Conservation (phyloP, 2,113 vertebrate species). For the Loxodonta africana region DNA sequence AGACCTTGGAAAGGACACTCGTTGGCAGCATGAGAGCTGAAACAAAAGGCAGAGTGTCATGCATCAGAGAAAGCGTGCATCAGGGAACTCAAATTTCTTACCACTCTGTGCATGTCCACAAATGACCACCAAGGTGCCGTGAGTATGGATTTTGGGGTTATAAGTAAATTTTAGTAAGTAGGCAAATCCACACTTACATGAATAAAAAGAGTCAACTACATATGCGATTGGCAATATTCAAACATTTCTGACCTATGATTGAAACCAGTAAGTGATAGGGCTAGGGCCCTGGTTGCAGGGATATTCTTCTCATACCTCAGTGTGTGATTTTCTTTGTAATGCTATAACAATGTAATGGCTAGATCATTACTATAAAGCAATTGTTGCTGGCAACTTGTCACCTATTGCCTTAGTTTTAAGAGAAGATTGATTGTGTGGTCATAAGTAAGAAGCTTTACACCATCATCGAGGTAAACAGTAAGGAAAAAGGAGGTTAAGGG, state of each 20-base stretch:
- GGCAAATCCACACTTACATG: no score
- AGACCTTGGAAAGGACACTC: neutral
- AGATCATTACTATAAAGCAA: slow-evolving; percentile 25
- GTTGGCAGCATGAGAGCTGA: neutral
- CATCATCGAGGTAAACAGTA: neutral
- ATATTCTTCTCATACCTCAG: neutral
- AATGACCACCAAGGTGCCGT: no score
- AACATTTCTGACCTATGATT: neutral
- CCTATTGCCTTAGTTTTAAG: neutral
- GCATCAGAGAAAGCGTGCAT: neutral
- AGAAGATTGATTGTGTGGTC: neutral
- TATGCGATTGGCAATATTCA: neutral
- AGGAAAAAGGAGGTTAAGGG: slow-evolving; percentile 1
- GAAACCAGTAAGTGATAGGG: neutral
- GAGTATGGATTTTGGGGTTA: no score
- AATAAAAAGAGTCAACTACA: neutral
- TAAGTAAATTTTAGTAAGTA: no score
- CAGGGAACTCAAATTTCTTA: neutral
- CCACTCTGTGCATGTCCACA: no score
- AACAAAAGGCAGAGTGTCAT: neutral
- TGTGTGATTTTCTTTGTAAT: neutral
- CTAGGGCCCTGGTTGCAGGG: no score
- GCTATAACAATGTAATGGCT: neutral
- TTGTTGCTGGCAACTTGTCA: neutral
- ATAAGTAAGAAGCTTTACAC: neutral